Evolutionary conservation across 2,888 invertebrate genomes (phyloP), one percentile per base, ranked within the genome.

Genomic region (Drosophila mulleri): DNA sequence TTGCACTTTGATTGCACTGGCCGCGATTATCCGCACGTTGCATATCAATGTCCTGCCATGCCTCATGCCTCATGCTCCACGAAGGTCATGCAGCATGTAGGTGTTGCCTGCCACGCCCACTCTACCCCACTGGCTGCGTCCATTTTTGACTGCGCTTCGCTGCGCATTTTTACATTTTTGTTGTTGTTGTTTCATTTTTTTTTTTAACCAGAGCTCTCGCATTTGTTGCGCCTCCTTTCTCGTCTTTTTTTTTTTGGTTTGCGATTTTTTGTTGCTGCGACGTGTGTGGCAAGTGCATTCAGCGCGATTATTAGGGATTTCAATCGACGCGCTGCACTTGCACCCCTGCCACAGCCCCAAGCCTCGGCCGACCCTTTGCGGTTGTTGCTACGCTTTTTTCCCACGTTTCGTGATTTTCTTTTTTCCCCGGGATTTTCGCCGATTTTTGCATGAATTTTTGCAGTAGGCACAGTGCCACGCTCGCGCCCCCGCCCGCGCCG

Each of bases 1-100:
- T 62, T 84, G 84, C 84, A 84, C 84, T 89, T 89, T 89, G 87
- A 85, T 85, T 89, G 89, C 85, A 86, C 81, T 89, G 77, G 60
- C 75, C 74, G 86, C 88, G 86, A 89, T 89, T 89, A 89, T 89
- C 86, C 86, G 78, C 78, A 78, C 73, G 81, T 73, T 86, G 90
- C 86, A 86, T 86, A 86, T 86, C 86, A 86, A 86, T 86, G 88
- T 80, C 78, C 86, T 83, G 75, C 29, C 45, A 26, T 42, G 44
- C 37, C 11, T 47, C 53, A 52, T 81, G 89, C 45, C 16, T 26
- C 41, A 18, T 53, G 39, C 35, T 8, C 52, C 52, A 53, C 76
- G 89, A 84, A 84, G 84, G 84, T 84, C 89, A 80, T 72, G 57
- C 57, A 20, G 44, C 57, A 32, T 57, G 56, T 47, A 63, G 64